A percentile compares a stretch with the other conserved stretches of the same genome.
These are phyloP conservation scores for Sandelia bainsii DNA, from an alignment of 2,797 vertebrate species.

Conservation along the genomic window DNA sequence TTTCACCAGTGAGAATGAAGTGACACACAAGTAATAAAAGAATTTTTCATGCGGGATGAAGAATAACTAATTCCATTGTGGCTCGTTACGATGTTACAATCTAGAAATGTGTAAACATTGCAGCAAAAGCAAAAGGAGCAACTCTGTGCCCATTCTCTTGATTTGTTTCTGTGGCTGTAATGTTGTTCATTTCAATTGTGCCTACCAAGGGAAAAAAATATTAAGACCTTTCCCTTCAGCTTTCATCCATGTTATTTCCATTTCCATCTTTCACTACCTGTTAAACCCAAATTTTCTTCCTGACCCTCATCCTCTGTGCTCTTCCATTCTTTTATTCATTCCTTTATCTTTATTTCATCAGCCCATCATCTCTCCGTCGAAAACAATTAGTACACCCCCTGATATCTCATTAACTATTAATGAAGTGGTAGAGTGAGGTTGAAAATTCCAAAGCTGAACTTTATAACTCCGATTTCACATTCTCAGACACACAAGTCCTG, in stretches of 20 bases:
- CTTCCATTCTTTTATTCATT: slow-evolving; percentile 59
- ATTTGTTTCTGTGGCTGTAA: not conserved
- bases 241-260: slow-evolving; percentile 18
- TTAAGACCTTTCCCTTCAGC: not conserved
- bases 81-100: not conserved
- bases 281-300: slow-evolving; percentile 11
- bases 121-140: not conserved
- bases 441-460: slow-evolving; percentile 42
- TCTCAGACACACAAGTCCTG: not conserved
- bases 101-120: not conserved
- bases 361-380: slow-evolving; percentile 64
- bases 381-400: slow-evolving; percentile 67
- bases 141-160: not conserved
- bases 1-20: slow-evolving; percentile 11
- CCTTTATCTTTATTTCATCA: slow-evolving; percentile 80
- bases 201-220: rapidly evolving
- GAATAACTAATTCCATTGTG: not conserved
- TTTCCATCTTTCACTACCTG: slow-evolving; percentile 31
- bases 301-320: slow-evolving; percentile 7
- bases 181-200: not conserved
- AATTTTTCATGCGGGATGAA: not conserved
- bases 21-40: not conserved
- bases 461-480: slow-evolving; percentile 8
- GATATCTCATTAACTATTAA: slow-evolving; percentile 70
- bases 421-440: slow-evolving; percentile 43